Evolutionary conservation across 2,888 invertebrate species (phyloP), one percentile per base, ranked within the genome.

Genomic region (Rhodophaea formosa): DNA sequence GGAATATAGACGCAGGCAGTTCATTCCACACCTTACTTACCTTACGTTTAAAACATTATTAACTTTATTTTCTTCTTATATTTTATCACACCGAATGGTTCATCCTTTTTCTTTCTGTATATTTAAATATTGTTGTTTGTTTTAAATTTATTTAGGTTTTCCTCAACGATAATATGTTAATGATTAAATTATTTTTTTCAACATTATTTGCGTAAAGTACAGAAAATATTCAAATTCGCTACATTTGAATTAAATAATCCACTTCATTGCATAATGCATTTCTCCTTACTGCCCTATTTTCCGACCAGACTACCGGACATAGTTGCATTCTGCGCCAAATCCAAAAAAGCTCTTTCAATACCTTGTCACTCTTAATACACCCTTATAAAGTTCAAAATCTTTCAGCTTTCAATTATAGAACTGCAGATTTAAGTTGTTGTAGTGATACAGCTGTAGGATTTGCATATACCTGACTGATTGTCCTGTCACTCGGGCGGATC

Each of bases 401-500:
- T 35, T 7, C 6, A 17, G 6, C 12, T 17, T 7, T 17, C 1
- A 35, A 7, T 39, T 39, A 0, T 3, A 0, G 5, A 51, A 12
- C 12, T 51, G 56, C 35, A 56, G 14, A 42, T 43, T 14, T 43
- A 57, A 30, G 0, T 56, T 49, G 46, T 45, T 39, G 17, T 39
- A 35, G 51, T 23, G 23, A 53, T 63, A 69, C 80, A 80, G 78
- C 77, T 80, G 80, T 61, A 17, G 52, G 63, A 77, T 79, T 80
- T 72, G 73, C 80, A 80, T 80, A 70, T 62, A 47, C 51, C 72
- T 74, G 78, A 80, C 77, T 75, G 79, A 80, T 80, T 80, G 80
- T 79, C 67, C 80, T 75, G 79, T 70, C 76, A 69, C 64, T 69
- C 66, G 42, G 23, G 15, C 8, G 35, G 17, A 29, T n/a, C 39